phyloP scores from a whole-genome alignment of 1,140 invertebrate genomes.

The Conopomorpha cramerella region DNA sequence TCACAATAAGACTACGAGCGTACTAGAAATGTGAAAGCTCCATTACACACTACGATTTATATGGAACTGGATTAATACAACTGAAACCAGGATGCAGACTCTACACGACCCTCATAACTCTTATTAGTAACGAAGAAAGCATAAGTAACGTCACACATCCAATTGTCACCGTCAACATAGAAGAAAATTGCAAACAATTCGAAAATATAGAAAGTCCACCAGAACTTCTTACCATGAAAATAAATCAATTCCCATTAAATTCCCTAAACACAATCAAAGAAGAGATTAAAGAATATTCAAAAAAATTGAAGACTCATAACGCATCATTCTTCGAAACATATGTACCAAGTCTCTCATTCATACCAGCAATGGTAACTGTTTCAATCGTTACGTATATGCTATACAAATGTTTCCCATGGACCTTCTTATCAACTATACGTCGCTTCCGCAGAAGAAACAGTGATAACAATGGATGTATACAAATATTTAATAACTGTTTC shows the following conservation, averaged over 20 bases:
- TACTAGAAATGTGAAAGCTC: slow-evolving; percentile 12
- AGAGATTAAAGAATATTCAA: slow-evolving; percentile 3
- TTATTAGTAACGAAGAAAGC: slow-evolving; percentile 3
- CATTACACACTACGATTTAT: slow-evolving; percentile 6
- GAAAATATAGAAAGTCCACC: not conserved
- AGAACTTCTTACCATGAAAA: slow-evolving; percentile 3
- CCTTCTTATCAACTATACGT: too few relatives aligned
- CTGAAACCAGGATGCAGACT: slow-evolving; percentile 10
- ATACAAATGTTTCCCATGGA: too few relatives aligned
- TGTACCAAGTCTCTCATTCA: not conserved
- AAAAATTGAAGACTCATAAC: slow-evolving; percentile 5
- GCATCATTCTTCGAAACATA: not conserved
- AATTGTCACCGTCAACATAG: slow-evolving; percentile 8
- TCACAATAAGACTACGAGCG: slow-evolving; percentile 4
- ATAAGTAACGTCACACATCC: slow-evolving; percentile 7
- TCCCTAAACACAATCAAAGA: slow-evolving; percentile 5
- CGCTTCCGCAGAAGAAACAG: too few relatives aligned
- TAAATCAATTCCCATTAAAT: slow-evolving; percentile 6
- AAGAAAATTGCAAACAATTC: slow-evolving; percentile 5
- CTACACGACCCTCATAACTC: slow-evolving; percentile 8
- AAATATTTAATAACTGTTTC: slow-evolving; percentile 9
- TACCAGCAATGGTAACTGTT: too few relatives aligned
- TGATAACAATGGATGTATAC: slow-evolving; percentile 4
- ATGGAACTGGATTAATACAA: slow-evolving; percentile 10
- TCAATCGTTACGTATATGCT: too few relatives aligned